Evolutionary conservation across 2,888 invertebrate genomes (phyloP).

Genomic region (Leptopilina drosophilae): DNA sequence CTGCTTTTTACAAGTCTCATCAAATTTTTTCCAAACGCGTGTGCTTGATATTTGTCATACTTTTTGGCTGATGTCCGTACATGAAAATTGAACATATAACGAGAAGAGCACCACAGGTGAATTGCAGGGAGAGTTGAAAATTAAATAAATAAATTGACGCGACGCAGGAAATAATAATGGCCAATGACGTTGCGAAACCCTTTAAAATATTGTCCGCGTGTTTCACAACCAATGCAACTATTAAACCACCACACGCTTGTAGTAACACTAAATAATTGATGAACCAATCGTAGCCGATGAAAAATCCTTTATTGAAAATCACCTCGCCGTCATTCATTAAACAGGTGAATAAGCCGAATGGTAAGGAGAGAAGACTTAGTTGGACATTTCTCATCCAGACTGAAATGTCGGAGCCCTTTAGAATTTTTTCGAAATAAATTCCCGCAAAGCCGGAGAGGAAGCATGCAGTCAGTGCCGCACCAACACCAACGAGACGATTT

Average conservation of each 20-base stretch:
- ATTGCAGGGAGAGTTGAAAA: conserved; percentile 92
- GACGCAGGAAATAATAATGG: conserved; percentile 96
- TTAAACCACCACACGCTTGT: conserved; percentile 96
- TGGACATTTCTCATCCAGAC: conserved; percentile 99
- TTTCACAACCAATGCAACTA: conserved; percentile 99
- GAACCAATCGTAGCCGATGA: conserved; percentile 89
- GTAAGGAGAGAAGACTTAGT: conserved; percentile 92
- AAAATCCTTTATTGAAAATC: conserved; percentile 84
- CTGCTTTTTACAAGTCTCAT: conserved; percentile 58
- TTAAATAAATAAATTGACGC: conserved; percentile 95
- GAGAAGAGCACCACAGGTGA: conserved; percentile 88
- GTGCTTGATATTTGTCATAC: conserved; percentile 57
- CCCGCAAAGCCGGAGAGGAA: conserved; percentile 98
- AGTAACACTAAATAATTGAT: conserved; percentile 92
- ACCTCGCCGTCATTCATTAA: conserved; percentile 82
- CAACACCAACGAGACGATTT: conserved; percentile 87
- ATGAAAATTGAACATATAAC: conserved; percentile 97
- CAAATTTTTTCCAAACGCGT: conserved; percentile 64
- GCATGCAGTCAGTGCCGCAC: conserved; percentile 91
- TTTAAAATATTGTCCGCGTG: conserved; percentile 99
- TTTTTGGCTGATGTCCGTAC: conserved; percentile 89
- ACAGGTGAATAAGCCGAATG: conserved; percentile 91
- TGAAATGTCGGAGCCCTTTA: conserved; percentile 94
- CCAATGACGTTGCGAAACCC: conserved; percentile 98
- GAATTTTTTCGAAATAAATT: conserved; percentile 98